Evolutionary conservation across 2,113 vertebrate species (phyloP), one percentile per base, ranked within the genome.

Genomic region (Copsychus sechellarum): DNA sequence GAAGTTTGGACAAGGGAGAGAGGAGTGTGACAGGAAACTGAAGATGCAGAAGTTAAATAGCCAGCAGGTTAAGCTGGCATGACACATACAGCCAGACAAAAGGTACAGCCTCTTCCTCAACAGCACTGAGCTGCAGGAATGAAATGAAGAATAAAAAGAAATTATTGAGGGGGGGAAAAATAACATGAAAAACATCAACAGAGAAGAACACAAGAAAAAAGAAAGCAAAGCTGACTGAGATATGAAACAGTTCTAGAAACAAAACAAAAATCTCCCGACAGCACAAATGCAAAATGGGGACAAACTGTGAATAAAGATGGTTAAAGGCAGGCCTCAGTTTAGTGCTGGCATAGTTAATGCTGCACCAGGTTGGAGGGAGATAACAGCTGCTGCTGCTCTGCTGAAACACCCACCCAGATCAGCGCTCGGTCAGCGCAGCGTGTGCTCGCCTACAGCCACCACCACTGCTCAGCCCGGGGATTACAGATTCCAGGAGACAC

Each of bases 11-110:
- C 1, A 11, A 70, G 54, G 50, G 70, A 40, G 42, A 80, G 58
- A 0, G 0, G 47, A 72, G n/a, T 0, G 0, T 21, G 65, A 40
- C 43, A 73, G 65, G 26, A 57, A 38, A 28, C 6, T 23, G 61
- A 42, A 84, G 62, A 33, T 36, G 66, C 31, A 64, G 25, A 81
- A 64, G 48, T 60, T 13, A 81, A 62, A 72, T 0, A n/a, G 51
- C 40, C 43, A 79, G 23, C 9, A 61, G 70, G 26, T 28, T 87
- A 62, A 85, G 42, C 47, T 47, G 45, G n/a, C 45, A 38, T n/a
- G 42, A 80, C 42, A 56, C 9, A 34, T 1, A 34, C 6, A 61
- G 71, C 33, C 77, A 81, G 57, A 57, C 25, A 72, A 79, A 89
- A 95, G 22, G 25, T 15, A 23, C 21, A 60, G 31, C 2, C 0